Base-by-base conservation (phyloP, 2,888 invertebrate genomes). In the Ochropleura leucogaster region DNA sequence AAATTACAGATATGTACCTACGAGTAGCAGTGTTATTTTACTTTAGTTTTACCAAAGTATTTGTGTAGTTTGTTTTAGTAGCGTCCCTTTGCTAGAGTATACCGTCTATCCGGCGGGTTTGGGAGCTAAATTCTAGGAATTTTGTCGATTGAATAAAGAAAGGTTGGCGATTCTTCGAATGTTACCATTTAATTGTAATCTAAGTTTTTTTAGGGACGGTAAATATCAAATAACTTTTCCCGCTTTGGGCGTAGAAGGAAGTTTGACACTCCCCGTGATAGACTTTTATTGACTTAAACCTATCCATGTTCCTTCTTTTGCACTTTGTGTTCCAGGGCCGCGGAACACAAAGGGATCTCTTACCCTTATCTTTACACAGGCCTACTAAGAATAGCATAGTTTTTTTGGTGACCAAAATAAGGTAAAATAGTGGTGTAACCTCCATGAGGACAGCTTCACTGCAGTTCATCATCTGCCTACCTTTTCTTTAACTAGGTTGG, bases 1-100 rank as follows among this genome's bases (percentile, higher is more conserved):
- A 70, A 57, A 63, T 67, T 40, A 3, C 44, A 66, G 47, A 66
- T 75, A 68, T 14, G 8, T 40, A 14, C 12, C 2, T 40, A 14
- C 12, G 1, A 10, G 9, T 20, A 10, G 18, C 47, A 20, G 55
- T 53, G 7, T 66, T 44, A 40, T 30, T 60, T 44, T 42, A 40
- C 40, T 51, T 46, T 40, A 67, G 10, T 51, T 40, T 12, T 20
- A 60, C 9, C 42, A 42, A 40, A 9, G 0, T 49, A 60, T 55
- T 46, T 14, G 12, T 40, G 55, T 51, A 7, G 12, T 30, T 30
- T 57, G 30, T 49, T 63, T 71, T 53, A 20, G 18, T 51, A n/a
- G 20, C 30, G 20, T 5, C 16, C 7, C 9, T n/a, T 8, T 51
- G 5, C 51, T 47, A 16, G 40, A 40, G 14, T 12, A 4, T 20